A percentile compares a stretch with the other conserved stretches of the same genome.
Evolutionary conservation across 2,113 vertebrate genomes (phyloP).

Genomic region (Bos javanicus): DNA sequence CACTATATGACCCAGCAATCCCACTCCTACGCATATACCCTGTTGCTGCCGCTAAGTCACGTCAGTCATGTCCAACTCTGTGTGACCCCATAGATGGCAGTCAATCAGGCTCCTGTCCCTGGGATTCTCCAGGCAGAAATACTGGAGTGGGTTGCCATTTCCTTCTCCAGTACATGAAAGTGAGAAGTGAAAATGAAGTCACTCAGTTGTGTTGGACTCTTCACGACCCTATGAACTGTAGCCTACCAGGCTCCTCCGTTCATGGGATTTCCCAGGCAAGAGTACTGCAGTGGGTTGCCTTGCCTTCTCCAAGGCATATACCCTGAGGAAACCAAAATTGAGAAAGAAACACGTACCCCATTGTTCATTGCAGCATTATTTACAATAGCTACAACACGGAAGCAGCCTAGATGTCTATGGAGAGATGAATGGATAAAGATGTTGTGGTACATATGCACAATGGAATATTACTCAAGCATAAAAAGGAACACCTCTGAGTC

Average conservation of each 20-base stretch:
- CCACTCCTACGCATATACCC: neutral
- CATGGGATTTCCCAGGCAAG: too few species aligned
- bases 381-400: neutral
- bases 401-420: neutral
- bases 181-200: too few species aligned
- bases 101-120: too few species aligned
- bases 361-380: neutral
- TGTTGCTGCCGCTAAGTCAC: too few species aligned
- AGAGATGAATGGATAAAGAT: neutral
- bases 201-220: accelerated
- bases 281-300: too few species aligned
- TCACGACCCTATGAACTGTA: too few species aligned
- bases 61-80: too few species aligned
- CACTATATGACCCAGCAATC: neutral
- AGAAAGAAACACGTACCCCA: neutral
- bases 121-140: too few species aligned
- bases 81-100: too few species aligned
- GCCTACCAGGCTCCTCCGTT: too few species aligned
- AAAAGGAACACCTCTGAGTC: neutral
- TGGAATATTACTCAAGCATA: neutral
- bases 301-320: neutral
- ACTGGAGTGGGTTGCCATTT: too few species aligned
- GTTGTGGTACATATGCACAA: neutral
- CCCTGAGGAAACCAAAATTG: neutral
- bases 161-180: too few species aligned